A percentile compares a stretch with the other conserved stretches of the same genome.
Evolutionary conservation across 1,140 invertebrate genomes (phyloP).

Genomic region (Cotesia chilonis): DNA sequence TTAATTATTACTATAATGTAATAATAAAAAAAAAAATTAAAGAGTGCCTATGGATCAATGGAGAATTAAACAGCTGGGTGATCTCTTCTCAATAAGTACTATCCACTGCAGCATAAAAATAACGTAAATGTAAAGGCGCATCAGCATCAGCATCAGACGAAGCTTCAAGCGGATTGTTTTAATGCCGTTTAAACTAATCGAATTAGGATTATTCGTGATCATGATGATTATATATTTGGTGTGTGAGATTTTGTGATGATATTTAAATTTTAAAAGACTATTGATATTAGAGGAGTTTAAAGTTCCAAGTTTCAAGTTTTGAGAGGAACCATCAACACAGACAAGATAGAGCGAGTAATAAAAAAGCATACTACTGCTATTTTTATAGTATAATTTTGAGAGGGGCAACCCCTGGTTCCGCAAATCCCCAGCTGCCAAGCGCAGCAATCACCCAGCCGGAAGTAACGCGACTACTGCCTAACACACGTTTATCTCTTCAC

Average conservation of each 20-base stretch:
- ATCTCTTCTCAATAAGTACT: too few species aligned
- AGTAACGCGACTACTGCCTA: constrained; percentile 67
- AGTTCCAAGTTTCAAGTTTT: too few species aligned
- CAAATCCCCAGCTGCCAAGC: constrained; percentile 66
- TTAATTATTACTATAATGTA: too few species aligned
- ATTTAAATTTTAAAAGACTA: too few species aligned
- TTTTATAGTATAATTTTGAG: constrained; percentile 16
- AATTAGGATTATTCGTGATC: constrained; percentile 62
- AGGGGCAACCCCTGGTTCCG: constrained; percentile 50
- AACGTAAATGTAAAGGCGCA: neutral
- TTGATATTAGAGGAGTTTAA: too few species aligned
- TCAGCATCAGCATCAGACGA: neutral
- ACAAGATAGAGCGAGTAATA: too few species aligned
- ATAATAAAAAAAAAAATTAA: too few species aligned
- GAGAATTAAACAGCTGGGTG: too few species aligned
- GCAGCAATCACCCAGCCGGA: constrained; percentile 63
- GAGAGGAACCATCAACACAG: too few species aligned
- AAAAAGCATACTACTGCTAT: too few species aligned
- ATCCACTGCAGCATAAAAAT: neutral
- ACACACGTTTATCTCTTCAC: constrained; percentile 47
- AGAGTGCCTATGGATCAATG: too few species aligned
- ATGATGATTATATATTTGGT: constrained; percentile 32
- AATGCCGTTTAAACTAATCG: constrained; percentile 67
- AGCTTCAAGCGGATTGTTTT: constrained; percentile 63
- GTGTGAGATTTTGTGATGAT: constrained; percentile 4